Conservation (phyloP, 53 echinoderm and acorn worm species). For the Henricia sp. region DNA sequence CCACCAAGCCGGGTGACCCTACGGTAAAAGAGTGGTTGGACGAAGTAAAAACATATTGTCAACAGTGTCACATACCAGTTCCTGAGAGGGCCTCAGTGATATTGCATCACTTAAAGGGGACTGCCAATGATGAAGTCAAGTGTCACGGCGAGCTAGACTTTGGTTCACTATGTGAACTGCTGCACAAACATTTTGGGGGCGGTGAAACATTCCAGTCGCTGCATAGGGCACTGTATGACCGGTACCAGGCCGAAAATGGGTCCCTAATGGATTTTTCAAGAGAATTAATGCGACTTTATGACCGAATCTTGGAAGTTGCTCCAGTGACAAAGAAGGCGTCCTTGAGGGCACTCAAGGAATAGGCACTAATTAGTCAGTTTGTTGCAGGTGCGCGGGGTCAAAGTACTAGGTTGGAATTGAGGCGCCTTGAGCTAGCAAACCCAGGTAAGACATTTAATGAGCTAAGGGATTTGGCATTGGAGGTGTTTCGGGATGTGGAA, state of each 20-base stretch:
- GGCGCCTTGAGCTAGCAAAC: conserved; percentile 14
- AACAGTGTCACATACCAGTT: conserved; percentile 4
- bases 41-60: not conserved
- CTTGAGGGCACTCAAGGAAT: conserved; percentile 4
- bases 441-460: conserved; percentile 23
- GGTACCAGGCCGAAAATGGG: conserved; percentile 1
- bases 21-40: conserved; percentile 18
- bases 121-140: conserved; percentile 18
- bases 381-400: conserved; percentile 51
- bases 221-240: conserved; percentile 7
- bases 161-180: not conserved
- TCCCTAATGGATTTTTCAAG: conserved; percentile 33
- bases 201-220: conserved; percentile 11
- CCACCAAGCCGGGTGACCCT: conserved; percentile 7
- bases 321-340: not conserved
- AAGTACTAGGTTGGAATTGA: conserved; percentile 49
- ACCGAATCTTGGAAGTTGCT: conserved; percentile 8
- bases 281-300: conserved; percentile 25
- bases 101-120: not conserved
- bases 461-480: conserved; percentile 44
- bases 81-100: not conserved
- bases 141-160: not conserved
- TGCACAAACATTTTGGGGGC: conserved; percentile 11
- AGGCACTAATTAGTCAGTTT: conserved; percentile 42
- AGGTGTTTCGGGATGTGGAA: conserved; percentile 17